Percentiles rank a stretch among this genome's conserved stretches.
phyloP scores from a whole-genome alignment of 2,113 vertebrate species.

The Dendropsophus ebraccatus region DNA sequence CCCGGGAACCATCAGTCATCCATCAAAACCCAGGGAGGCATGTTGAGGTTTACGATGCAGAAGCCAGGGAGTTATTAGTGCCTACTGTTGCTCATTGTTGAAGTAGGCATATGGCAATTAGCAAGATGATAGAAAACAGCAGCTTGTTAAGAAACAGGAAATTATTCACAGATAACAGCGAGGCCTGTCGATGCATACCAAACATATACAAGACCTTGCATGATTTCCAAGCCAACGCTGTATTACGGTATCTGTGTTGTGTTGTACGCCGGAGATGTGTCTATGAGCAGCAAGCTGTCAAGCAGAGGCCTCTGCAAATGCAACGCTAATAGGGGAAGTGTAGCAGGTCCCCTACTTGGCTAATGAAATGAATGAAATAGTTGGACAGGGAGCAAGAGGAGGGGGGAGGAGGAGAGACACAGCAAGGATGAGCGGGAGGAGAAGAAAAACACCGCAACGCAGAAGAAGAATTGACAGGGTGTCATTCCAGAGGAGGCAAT shows the following conservation, averaged over 20 bases:
- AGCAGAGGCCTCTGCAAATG: not conserved
- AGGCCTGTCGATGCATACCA: not conserved
- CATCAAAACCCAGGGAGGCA: not conserved
- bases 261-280: not conserved
- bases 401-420: not conserved
- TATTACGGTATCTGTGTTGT: not conserved
- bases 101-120: not conserved
- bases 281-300: not conserved
- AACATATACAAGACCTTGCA: not conserved
- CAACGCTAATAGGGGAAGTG: constrained; percentile 20
- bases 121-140: constrained; percentile 30
- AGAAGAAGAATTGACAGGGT: not conserved
- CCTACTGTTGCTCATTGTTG: not conserved
- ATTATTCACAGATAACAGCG: not conserved
- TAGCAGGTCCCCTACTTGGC: not conserved
- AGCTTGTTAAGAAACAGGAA: constrained; percentile 39
- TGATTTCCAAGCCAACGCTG: too few species aligned
- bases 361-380: constrained; percentile 48
- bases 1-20: not conserved
- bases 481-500: not conserved
- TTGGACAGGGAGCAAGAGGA: not conserved
- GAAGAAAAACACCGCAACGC: not conserved
- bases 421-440: not conserved
- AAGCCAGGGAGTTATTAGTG: not conserved
- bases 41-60: not conserved